phyloP scores from a whole-genome alignment of 2,797 vertebrate species.

The Brachyalestes nurse region DNA sequence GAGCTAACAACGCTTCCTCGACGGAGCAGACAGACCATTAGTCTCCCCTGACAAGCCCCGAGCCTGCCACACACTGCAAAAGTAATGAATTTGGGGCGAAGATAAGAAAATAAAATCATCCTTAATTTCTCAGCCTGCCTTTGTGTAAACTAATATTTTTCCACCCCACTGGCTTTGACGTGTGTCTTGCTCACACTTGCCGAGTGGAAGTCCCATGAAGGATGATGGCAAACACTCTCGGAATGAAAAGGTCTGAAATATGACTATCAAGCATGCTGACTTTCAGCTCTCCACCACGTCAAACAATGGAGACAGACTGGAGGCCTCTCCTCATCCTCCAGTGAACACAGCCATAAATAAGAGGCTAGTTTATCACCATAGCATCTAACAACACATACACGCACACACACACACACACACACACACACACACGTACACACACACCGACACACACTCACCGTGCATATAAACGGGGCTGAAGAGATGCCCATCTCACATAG shows the following conservation, averaged over 20 bases:
- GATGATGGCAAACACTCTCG: constrained; percentile 54
- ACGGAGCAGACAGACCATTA: constrained; percentile 75
- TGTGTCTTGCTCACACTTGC: constrained; percentile 44
- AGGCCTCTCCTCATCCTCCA: constrained; percentile 33
- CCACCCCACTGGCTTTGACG: constrained; percentile 56
- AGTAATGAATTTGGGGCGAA: constrained; percentile 76
- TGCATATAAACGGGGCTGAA: constrained; percentile 17
- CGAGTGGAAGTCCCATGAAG: constrained; percentile 56
- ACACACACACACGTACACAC: too few relatives aligned
- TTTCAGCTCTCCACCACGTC: constrained; percentile 28
- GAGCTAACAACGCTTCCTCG: constrained; percentile 59
- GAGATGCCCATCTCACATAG: not conserved
- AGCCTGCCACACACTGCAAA: constrained; percentile 70
- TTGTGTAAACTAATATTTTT: constrained; percentile 76
- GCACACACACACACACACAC: not conserved
- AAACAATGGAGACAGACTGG: constrained; percentile 49
- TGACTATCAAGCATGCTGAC: constrained; percentile 33
- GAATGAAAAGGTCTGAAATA: constrained; percentile 55
- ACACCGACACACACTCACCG: too few relatives aligned
- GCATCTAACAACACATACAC: not conserved
- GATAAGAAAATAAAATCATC: constrained; percentile 82
- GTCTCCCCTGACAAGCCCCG: constrained; percentile 74
- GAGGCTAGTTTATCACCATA: constrained; percentile 31
- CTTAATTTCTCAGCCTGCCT: constrained; percentile 76
- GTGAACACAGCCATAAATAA: constrained; percentile 49